Base-by-base conservation (phyloP, 2,888 invertebrate species). In the Cantharis rustica region DNA sequence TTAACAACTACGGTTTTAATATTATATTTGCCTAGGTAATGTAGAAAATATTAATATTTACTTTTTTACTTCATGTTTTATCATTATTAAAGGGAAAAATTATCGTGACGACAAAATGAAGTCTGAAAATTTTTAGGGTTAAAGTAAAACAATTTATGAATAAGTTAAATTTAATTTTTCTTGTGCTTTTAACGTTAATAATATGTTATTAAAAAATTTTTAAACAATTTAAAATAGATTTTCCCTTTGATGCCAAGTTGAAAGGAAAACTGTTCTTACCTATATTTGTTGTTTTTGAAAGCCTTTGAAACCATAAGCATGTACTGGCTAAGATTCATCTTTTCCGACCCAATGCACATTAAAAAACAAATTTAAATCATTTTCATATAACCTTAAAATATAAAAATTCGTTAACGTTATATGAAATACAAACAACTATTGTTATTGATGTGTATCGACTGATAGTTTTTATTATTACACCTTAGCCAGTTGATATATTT, bases 221-320 rank as follows among this genome's bases (percentile, higher is more conserved):
- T 0, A n/a, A 47, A 47, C 47, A 20, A 20, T 66, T 13, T 23
- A 20, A 66, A 66, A 66, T 66, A n/a, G n/a, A 63, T 13, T 63
- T 63, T 16, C 17, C 16, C 17, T 66, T 66, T 66, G 15, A 20
- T 20, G 9, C 13, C 11, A 66, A 66, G n/a, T 66, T 66, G 64
- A 20, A 20, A 47, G 47, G 10, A 63, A 17, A 17, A n/a, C 5
- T 66, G 13, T 16, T 26, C 74, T 74, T 64, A 70, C 74, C 69
- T 64, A 23, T 13, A 17, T 74, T 74, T 74, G 47, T 74, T 74
- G 64, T 70, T 74, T 66, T 66, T 47, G 61, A 74, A 74, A 27
- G 70, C 47, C 61, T 61, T 74, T 9, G 74, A 70, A 23, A 74
- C 74, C 70, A 69, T 69, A 69, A 69, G 69, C 15, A 66, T 13